Evolutionary conservation across 2,113 vertebrate species (phyloP).

Genomic region (Sinocyclocheilus grahami): DNA sequence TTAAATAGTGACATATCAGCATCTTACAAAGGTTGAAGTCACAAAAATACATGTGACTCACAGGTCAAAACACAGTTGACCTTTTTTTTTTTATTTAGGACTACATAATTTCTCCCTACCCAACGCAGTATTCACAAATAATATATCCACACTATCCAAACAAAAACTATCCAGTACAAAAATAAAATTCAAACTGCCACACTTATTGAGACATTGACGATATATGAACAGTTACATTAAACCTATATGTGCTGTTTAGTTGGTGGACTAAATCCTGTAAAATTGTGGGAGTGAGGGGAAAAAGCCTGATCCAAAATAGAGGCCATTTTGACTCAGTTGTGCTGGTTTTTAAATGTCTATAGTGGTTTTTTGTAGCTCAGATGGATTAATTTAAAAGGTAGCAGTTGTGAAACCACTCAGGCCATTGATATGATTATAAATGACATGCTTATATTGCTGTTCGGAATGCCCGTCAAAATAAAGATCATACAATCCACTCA

Average conservation of each 20-base stretch:
- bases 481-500: slow-evolving; percentile 52
- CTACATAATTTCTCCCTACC: slow-evolving; percentile 54
- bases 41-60: slow-evolving; percentile 55
- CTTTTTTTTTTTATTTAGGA: slow-evolving; percentile 55
- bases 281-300: slow-evolving; percentile 16
- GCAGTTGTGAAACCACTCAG: slow-evolving; percentile 45
- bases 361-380: slow-evolving; percentile 71
- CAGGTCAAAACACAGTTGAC: slow-evolving; percentile 49
- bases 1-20: slow-evolving; percentile 24
- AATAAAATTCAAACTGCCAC: slow-evolving; percentile 72
- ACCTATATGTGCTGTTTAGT: slow-evolving; percentile 68
- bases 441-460: slow-evolving; percentile 68
- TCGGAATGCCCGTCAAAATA: slow-evolving; percentile 71
- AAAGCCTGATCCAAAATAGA: slow-evolving; percentile 3
- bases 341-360: slow-evolving; percentile 60
- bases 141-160: slow-evolving; percentile 66
- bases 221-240: slow-evolving; percentile 60
- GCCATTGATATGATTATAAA: slow-evolving; percentile 52
- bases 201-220: slow-evolving; percentile 55
- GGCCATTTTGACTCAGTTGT: background rate
- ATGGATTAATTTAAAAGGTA: slow-evolving; percentile 7
- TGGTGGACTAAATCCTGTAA: slow-evolving; percentile 47
- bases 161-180: slow-evolving; percentile 65
- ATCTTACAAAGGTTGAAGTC: slow-evolving; percentile 37
- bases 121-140: slow-evolving; percentile 71